phyloP scores from a whole-genome alignment of 2,113 vertebrate genomes.

The Brachypteracias leptosomus region DNA sequence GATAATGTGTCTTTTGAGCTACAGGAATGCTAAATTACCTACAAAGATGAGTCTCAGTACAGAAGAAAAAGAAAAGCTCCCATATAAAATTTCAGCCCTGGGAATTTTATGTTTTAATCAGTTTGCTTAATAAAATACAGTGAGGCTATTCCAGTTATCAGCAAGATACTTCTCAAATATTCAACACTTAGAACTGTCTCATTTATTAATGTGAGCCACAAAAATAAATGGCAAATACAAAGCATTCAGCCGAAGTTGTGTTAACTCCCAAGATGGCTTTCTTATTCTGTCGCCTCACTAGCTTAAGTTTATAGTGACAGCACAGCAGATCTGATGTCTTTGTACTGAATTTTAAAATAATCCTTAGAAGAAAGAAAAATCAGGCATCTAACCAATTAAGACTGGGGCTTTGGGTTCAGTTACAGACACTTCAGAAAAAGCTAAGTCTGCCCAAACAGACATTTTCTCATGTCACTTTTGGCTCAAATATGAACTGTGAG shows the following conservation, averaged over 20 bases:
- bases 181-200: conserved; percentile 75
- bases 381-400: conserved; percentile 44
- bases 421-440: conserved; percentile 33
- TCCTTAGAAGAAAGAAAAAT: conserved; percentile 38
- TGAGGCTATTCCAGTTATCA: conserved; percentile 74
- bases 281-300: conserved; percentile 40
- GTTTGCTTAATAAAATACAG: conserved; percentile 84
- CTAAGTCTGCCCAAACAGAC: background rate
- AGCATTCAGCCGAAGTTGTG: conserved; percentile 37
- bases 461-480: background rate
- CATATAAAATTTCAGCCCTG: conserved; percentile 21
- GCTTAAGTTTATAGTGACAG: conserved; percentile 51
- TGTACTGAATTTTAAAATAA: conserved; percentile 47
- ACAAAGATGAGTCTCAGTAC: background rate
- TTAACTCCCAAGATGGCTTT: conserved; percentile 64
- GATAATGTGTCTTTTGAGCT: conserved; percentile 21
- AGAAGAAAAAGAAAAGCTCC: conserved; percentile 3
- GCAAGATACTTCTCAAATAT: conserved; percentile 80
- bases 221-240: conserved; percentile 67
- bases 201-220: conserved; percentile 73
- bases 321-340: conserved; percentile 38
- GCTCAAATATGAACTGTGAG: background rate
- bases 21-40: background rate
- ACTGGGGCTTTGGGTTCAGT: background rate
- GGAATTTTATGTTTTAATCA: conserved; percentile 70